A percentile compares a stretch with the other conserved stretches of the same genome.
phyloP scores from a whole-genome alignment of 2,113 vertebrate species.

The Myotis davidii region DNA sequence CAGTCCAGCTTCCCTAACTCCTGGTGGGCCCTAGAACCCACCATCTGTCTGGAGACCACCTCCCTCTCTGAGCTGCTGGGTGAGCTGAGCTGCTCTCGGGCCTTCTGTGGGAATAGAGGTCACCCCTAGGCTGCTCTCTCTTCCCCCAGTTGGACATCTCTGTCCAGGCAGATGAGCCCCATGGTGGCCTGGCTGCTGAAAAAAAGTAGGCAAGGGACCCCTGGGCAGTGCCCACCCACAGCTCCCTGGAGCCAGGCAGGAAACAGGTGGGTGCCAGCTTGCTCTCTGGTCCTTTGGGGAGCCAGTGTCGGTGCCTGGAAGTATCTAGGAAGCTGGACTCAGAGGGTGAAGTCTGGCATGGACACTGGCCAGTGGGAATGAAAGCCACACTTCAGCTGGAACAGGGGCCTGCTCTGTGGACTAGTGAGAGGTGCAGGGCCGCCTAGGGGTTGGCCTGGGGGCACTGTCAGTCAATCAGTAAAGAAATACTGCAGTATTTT shows the following conservation, averaged over 20 bases:
- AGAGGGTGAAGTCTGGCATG: not conserved
- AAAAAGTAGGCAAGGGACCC: no score
- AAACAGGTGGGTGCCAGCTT: not conserved
- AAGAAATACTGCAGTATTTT: not conserved
- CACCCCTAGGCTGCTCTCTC: not conserved
- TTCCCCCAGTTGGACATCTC: no score
- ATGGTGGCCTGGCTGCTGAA: not conserved
- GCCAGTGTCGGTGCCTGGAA: not conserved
- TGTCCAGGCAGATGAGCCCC: not conserved
- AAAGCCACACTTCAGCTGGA: not conserved
- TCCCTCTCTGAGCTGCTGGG: not conserved
- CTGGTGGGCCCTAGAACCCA: accelerated
- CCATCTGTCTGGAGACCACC: not conserved
- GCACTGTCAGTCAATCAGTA: not conserved
- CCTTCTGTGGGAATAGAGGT: not conserved
- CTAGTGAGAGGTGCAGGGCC: not conserved
- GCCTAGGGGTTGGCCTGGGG: not conserved
- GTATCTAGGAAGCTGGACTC: not conserved
- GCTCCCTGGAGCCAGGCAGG: not conserved
- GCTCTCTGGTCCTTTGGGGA: not conserved
- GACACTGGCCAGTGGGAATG: not conserved
- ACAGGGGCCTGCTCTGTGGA: not conserved
- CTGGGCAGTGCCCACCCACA: not conserved
- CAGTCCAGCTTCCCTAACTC: not conserved
- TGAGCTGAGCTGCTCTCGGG: not conserved